These are phyloP conservation scores for Acanthurus tractus DNA, from an alignment of 2,797 vertebrate species.

Conservation along the genomic window DNA sequence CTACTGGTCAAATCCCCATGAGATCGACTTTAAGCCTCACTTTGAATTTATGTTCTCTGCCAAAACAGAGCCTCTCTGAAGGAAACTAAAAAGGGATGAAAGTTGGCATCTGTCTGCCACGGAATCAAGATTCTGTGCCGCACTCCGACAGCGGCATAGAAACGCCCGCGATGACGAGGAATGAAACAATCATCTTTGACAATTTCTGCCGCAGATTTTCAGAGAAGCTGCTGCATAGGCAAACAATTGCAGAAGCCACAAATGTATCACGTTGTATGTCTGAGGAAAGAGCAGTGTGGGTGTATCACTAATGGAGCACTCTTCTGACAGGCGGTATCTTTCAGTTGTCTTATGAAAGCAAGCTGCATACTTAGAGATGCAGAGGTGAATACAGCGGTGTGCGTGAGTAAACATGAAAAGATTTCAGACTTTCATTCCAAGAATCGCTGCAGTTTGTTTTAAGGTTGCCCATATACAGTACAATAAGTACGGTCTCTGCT, in stretches of 20 bases:
- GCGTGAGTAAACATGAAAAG: constrained; percentile 44
- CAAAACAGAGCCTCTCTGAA: constrained; percentile 46
- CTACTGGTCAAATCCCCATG: constrained; percentile 46
- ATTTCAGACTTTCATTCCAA: constrained; percentile 30
- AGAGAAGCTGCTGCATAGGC: constrained; percentile 43
- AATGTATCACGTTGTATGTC: constrained; percentile 54
- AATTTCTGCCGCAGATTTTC: constrained; percentile 49
- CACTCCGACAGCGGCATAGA: constrained; percentile 28
- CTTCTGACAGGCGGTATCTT: constrained; percentile 54
- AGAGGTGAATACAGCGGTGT: constrained; percentile 39
- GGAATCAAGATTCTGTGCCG: constrained; percentile 54
- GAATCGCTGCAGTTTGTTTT: constrained; percentile 38
- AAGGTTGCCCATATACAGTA: not conserved
- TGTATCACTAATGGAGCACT: constrained; percentile 67
- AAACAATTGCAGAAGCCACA: constrained; percentile 63
- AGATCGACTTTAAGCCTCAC: constrained; percentile 53
- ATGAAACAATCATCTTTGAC: constrained; percentile 61
- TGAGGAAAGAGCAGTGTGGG: constrained; percentile 63
- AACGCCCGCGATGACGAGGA: constrained; percentile 20
- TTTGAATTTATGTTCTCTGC: constrained; percentile 60
- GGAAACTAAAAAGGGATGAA: constrained; percentile 64
- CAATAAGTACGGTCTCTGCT: constrained; percentile 7
- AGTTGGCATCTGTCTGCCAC: constrained; percentile 71
- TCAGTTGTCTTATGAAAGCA: constrained; percentile 61
- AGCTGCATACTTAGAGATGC: constrained; percentile 32